Evolutionary conservation across 2,888 invertebrate genomes (phyloP).

Genomic region (Drosophila affinis): DNA sequence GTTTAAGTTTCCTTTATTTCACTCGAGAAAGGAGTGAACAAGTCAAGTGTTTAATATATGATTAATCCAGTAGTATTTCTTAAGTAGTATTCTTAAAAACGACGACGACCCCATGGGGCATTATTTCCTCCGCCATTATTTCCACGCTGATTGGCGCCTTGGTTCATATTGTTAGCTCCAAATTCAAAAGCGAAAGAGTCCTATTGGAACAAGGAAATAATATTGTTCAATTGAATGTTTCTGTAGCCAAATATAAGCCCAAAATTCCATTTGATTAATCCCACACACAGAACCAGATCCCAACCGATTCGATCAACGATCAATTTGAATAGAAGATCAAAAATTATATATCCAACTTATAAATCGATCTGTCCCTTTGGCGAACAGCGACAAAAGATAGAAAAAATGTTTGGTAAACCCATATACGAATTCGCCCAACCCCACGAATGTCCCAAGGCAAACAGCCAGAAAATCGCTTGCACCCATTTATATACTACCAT

Average conservation of each 20-base stretch:
- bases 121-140: conserved; percentile 81
- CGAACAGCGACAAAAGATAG: no score
- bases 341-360: no score
- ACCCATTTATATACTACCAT: no score
- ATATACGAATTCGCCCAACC: no score
- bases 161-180: conserved; percentile 83
- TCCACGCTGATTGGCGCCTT: conserved; percentile 81
- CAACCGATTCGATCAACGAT: no score
- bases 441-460: no score
- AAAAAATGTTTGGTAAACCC: no score
- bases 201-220: conserved; percentile 75
- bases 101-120: conserved; percentile 83
- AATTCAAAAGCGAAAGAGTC: conserved; percentile 83
- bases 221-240: conserved; percentile 69
- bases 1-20: conserved; percentile 9
- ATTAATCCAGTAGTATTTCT: conserved; percentile 20
- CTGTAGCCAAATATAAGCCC: conserved; percentile 18
- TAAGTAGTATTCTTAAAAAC: conserved; percentile 81
- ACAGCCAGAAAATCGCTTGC: no score
- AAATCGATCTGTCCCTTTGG: no score
- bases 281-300: no score
- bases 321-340: no score
- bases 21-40: conserved; percentile 22
- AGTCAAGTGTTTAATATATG: conserved; percentile 36
- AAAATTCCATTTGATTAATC: no score